A percentile compares a stretch with the other conserved stretches of the same genome.
phyloP scores from a whole-genome alignment of 2,113 vertebrate species.

The Orthochromis indermauri region DNA sequence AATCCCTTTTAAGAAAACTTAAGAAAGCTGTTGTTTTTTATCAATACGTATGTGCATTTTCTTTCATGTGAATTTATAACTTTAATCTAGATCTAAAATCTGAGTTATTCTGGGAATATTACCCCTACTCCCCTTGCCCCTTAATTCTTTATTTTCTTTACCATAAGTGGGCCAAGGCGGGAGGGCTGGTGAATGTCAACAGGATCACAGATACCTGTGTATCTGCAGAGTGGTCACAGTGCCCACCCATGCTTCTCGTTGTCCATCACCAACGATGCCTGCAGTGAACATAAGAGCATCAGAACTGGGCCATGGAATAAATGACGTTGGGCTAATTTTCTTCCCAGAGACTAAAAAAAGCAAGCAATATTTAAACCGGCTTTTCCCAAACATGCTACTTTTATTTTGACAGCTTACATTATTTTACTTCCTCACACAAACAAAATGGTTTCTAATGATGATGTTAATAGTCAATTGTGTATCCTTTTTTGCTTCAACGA shows the following conservation, averaged over 20 bases:
- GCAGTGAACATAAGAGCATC: background rate
- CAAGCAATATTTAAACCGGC: background rate
- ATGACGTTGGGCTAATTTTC: background rate
- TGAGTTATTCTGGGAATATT: background rate
- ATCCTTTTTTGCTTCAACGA: fast-evolving
- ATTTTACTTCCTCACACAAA: background rate
- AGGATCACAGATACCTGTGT: background rate
- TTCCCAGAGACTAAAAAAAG: background rate
- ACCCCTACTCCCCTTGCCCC: background rate
- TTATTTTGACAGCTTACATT: background rate
- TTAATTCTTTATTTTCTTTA: background rate
- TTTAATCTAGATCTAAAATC: background rate
- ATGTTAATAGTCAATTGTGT: background rate
- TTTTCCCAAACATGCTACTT: background rate
- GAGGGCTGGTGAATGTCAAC: background rate
- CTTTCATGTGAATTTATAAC: background rate
- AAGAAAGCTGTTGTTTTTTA: background rate
- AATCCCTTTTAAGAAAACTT: background rate
- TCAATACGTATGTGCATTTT: background rate
- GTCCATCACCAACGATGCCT: background rate
- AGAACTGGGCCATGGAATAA: background rate
- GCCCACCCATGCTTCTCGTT: background rate
- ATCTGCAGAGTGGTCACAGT: background rate
- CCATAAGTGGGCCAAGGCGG: fast-evolving
- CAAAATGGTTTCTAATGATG: background rate